A percentile compares a stretch with the other conserved stretches of the same genome.
Conservation (phyloP, 2,113 vertebrate species). For the Podarcis muralis region DNA sequence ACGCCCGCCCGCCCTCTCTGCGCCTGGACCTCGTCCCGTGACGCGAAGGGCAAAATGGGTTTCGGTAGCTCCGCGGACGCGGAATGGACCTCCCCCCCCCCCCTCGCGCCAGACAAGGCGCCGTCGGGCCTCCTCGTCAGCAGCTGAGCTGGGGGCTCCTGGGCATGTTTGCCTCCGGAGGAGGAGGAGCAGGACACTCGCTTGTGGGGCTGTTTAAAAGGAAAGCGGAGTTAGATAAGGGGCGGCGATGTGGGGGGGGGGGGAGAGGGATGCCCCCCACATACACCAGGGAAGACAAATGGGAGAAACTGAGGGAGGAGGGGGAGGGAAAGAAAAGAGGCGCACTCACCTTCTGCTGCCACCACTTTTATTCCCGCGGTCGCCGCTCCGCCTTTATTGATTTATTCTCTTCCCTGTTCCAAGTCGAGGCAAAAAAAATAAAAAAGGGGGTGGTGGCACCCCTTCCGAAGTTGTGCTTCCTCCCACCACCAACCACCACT, state of each 20-base stretch:
- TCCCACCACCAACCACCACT: neutral
- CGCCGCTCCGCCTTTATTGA: constrained; percentile 48
- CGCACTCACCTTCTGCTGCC: constrained; percentile 61
- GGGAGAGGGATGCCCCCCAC: neutral
- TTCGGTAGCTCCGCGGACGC: neutral
- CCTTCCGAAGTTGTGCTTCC: constrained; percentile 24
- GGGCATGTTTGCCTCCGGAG: neutral
- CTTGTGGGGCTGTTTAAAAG: neutral
- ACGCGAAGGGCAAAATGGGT: constrained; percentile 3
- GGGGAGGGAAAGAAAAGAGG: neutral
- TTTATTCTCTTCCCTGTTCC: constrained; percentile 39
- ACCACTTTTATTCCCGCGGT: constrained; percentile 29
- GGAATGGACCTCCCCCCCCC: neutral
- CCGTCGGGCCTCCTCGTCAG: neutral
- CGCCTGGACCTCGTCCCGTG: neutral
- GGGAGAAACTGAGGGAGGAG: neutral
- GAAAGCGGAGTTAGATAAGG: neutral
- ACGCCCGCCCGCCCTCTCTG: neutral
- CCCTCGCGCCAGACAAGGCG: neutral
- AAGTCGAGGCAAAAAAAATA: constrained; percentile 1
- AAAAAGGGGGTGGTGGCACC: constrained; percentile 1
- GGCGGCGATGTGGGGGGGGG: neutral
- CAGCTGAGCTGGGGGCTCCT: neutral
- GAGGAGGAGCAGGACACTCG: neutral
- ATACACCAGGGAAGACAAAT: constrained; percentile 27